These are phyloP conservation scores for Nothobranchius furzeri DNA, from an alignment of 2,113 vertebrate species.

Conservation along the genomic window DNA sequence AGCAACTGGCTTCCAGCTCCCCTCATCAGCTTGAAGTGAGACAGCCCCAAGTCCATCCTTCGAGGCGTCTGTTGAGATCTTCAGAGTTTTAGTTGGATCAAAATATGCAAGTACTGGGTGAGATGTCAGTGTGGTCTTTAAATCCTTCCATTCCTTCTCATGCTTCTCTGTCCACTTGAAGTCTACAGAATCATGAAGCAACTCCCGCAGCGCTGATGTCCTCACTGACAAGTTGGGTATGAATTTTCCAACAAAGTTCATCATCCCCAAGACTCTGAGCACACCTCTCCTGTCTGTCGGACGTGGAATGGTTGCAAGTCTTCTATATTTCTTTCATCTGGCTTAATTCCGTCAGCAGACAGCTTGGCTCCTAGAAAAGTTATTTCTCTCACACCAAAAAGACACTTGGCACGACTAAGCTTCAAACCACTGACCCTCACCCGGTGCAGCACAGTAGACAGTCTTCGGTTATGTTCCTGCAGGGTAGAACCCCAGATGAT, in stretches of 20 bases:
- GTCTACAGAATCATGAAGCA: no score
- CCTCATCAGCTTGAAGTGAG: background rate
- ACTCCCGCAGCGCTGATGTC: no score
- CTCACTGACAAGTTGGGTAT: no score
- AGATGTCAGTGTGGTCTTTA: background rate
- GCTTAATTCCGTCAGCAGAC: background rate
- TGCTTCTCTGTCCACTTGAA: background rate
- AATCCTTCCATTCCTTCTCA: background rate
- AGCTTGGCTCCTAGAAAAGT: background rate
- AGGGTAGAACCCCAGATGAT: no score
- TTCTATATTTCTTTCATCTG: background rate
- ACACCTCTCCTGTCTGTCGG: background rate
- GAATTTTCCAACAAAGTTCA: no score
- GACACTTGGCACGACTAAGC: background rate
- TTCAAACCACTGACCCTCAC: background rate
- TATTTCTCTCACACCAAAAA: background rate
- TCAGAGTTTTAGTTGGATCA: background rate
- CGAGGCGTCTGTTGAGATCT: background rate
- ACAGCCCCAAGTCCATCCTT: background rate
- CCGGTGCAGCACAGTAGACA: background rate
- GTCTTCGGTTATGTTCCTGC: no score
- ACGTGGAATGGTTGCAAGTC: background rate
- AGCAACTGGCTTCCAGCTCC: background rate
- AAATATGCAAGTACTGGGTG: no score
- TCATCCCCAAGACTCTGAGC: background rate